These are phyloP conservation scores for Steatocranus sp. DNA, from an alignment of 2,797 vertebrate genomes.

Conservation along the genomic window DNA sequence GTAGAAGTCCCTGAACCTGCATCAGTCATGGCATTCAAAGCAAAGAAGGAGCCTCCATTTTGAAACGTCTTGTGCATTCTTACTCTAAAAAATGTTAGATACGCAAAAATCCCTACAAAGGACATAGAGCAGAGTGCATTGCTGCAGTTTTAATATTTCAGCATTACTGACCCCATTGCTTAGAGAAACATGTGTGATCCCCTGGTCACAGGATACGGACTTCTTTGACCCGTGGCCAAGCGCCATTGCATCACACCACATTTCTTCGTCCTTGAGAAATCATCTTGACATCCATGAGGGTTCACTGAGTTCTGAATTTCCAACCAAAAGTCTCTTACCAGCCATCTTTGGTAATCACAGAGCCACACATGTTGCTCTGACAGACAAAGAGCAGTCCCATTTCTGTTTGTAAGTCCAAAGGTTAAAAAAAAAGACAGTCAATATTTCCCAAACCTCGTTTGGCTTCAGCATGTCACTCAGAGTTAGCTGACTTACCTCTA, in stretches of 20 bases:
- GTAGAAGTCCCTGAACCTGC: not conserved
- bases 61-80: not conserved
- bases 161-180: slow-evolving; percentile 35
- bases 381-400: not conserved
- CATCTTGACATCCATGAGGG: slow-evolving; percentile 10
- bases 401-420: slow-evolving; percentile 74
- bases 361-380: slow-evolving; percentile 1
- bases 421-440: slow-evolving; percentile 33
- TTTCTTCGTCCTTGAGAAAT: not conserved
- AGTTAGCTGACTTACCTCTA: not conserved
- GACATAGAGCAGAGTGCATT: not conserved
- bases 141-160: not conserved
- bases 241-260: slow-evolving; percentile 54
- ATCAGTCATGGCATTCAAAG: not conserved
- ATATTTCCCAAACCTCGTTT: slow-evolving; percentile 26
- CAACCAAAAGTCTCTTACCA: not conserved
- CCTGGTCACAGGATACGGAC: slow-evolving; percentile 24
- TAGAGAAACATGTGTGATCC: not conserved
- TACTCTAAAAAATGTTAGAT: not conserved
- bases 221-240: slow-evolving; percentile 48
- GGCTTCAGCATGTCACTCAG: not conserved
- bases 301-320: not conserved
- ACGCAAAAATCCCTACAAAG: not conserved
- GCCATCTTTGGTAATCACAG: not conserved
- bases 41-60: not conserved